Conservation (phyloP, 1,140 invertebrate genomes). For the Drosophila equinoxialis region DNA sequence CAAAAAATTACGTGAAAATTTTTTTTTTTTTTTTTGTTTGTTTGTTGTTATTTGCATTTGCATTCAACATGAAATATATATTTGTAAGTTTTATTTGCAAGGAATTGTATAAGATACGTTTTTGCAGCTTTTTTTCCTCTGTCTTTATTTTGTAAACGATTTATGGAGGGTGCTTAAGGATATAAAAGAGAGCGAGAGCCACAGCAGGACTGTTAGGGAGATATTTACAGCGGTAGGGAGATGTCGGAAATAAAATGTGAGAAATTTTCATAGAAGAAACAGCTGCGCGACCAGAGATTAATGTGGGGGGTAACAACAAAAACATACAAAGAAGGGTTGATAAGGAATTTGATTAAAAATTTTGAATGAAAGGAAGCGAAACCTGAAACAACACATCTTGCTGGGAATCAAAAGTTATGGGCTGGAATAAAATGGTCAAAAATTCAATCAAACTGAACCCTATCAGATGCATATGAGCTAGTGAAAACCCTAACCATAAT, state of each 20-base stretch:
- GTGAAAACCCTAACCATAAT: neutral
- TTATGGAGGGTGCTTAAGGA: conserved; percentile 29
- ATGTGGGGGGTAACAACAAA: conserved; percentile 68
- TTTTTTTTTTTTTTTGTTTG: neutral
- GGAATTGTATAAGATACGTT: conserved; percentile 12
- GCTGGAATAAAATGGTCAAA: neutral
- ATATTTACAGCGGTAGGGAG: neutral
- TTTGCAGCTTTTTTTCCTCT: conserved; percentile 18
- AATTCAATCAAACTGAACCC: neutral
- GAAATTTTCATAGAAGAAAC: conserved; percentile 27
- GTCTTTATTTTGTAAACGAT: conserved; percentile 43
- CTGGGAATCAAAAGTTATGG: neutral
- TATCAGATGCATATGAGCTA: neutral
- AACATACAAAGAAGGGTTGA: conserved; percentile 60
- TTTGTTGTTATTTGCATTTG: neutral
- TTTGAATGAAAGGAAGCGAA: neutral
- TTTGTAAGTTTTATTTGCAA: conserved; percentile 1
- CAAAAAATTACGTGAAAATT: neutral
- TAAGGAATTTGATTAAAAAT: conserved; percentile 68
- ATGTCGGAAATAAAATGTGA: neutral
- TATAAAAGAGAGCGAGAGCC: neutral
- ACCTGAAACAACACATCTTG: conserved; percentile 20
- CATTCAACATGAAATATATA: conserved; percentile 7
- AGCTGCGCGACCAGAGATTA: conserved; percentile 66
- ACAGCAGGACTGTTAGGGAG: neutral